Conservation (phyloP, 2,113 vertebrate genomes). For the Leiothrix lutea region DNA sequence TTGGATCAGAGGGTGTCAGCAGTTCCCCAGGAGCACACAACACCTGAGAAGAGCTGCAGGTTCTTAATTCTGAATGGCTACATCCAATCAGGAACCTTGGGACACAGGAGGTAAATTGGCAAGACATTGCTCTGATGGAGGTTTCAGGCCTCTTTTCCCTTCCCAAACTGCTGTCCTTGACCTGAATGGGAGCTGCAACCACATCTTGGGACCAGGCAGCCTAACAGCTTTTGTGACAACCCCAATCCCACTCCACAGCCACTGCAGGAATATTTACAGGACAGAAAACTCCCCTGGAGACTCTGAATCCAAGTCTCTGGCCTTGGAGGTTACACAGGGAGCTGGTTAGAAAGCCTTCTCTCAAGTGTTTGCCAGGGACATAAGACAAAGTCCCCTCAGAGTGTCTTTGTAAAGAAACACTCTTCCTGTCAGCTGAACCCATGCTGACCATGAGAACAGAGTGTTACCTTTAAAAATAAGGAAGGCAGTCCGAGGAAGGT, state of each 20-base stretch:
- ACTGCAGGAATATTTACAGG: not conserved
- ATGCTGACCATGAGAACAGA: not conserved
- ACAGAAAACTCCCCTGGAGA: not conserved
- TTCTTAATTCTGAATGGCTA: not conserved
- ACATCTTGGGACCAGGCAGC: not conserved
- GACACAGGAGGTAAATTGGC: not conserved
- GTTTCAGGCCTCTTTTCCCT: not conserved
- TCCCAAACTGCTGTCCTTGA: not conserved
- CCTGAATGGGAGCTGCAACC: accelerated
- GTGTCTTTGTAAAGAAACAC: not conserved
- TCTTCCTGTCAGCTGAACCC: not conserved
- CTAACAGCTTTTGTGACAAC: not conserved
- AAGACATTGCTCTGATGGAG: not conserved
- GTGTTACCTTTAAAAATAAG: slow-evolving; percentile 93
- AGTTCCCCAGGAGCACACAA: not conserved
- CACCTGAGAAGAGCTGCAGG: not conserved
- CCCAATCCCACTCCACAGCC: not conserved
- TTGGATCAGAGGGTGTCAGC: not conserved
- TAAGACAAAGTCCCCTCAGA: not conserved
- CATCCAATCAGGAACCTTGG: not conserved
- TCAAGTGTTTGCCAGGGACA: not conserved
- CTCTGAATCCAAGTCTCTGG: not conserved
- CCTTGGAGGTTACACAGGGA: not conserved
- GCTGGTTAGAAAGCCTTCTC: not conserved
- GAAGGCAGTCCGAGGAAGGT: slow-evolving; percentile 91